Conservation (phyloP, 2,113 vertebrate genomes). For the Panthera tigris region DNA sequence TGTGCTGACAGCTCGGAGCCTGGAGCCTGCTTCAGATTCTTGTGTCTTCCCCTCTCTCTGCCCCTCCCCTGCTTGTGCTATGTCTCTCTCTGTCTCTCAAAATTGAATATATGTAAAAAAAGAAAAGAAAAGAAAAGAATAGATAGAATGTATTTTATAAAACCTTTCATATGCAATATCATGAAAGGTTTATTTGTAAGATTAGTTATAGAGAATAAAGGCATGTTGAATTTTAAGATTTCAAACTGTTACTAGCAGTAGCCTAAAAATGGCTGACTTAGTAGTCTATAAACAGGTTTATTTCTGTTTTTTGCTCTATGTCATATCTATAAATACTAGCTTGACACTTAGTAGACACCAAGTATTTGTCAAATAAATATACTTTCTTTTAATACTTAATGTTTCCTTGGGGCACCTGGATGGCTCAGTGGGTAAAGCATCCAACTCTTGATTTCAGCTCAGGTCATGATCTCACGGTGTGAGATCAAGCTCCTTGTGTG, state of each 20-base stretch:
- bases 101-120: no score
- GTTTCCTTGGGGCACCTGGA: not conserved
- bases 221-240: not conserved
- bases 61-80: no score
- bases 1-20: no score
- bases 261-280: not conserved
- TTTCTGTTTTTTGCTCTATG: not conserved
- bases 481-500: no score
- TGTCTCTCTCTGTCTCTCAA: no score
- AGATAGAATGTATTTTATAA: not conserved
- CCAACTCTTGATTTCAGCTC: no score
- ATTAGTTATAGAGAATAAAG: not conserved
- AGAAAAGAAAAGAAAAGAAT: no score
- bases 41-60: no score
- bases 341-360: not conserved
- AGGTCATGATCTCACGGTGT: no score
- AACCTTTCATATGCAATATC: not conserved
- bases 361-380: not conserved
- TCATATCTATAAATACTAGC: not conserved
- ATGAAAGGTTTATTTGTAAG: not conserved
- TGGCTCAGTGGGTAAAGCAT: no score
- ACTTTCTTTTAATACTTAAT: not conserved
- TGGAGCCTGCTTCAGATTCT: no score
- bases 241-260: not conserved
- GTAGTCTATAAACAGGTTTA: not conserved